These are phyloP conservation scores for Tichodroma muraria DNA, from an alignment of 2,113 vertebrate species.

Conservation along the genomic window DNA sequence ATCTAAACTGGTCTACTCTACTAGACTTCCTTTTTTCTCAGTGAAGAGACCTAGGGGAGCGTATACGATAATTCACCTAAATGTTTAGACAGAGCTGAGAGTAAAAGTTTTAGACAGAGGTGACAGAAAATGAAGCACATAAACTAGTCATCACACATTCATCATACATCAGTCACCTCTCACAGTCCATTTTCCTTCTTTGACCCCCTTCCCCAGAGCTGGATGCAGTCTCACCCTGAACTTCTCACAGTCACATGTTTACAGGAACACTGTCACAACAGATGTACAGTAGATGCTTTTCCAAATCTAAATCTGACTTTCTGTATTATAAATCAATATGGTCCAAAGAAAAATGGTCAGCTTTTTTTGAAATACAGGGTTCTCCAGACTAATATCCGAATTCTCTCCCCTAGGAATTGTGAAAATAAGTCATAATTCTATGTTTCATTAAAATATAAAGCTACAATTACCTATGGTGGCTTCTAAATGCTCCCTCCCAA, in stretches of 20 bases:
- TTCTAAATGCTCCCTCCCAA: not conserved
- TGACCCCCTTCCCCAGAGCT: not conserved
- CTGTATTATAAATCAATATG: not conserved
- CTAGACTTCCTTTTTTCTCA: not conserved
- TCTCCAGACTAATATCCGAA: not conserved
- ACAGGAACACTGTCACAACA: not conserved
- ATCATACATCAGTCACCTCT: not conserved
- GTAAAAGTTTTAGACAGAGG: not conserved
- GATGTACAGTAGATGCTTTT: not conserved
- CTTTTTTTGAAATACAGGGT: not conserved
- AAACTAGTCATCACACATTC: not conserved
- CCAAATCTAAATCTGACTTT: not conserved
- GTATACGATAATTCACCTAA: not conserved
- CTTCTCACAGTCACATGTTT: not conserved
- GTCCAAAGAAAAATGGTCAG: rapidly evolving
- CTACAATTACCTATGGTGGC: not conserved
- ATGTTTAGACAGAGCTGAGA: not conserved
- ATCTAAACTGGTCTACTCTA: not conserved
- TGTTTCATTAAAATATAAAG: not conserved
- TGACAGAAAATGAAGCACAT: not conserved
- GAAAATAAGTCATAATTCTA: not conserved
- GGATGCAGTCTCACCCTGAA: not conserved
- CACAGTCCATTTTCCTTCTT: not conserved
- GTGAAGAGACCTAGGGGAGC: not conserved
- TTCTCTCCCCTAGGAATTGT: not conserved